phyloP scores from a whole-genome alignment of 2,113 vertebrate genomes.

The Myocastor coypus region DNA sequence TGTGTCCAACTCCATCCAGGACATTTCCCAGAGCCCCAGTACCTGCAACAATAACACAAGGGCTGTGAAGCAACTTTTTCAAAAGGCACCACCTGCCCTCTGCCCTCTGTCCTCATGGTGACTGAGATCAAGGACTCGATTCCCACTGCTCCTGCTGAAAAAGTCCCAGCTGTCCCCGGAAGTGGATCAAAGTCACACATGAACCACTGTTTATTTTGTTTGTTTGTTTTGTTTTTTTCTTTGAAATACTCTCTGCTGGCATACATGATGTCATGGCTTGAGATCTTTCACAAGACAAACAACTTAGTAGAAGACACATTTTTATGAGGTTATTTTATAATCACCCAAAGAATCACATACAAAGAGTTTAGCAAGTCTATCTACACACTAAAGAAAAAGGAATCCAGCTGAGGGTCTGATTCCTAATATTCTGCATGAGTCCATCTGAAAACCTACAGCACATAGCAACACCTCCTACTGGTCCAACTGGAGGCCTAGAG shows the following conservation, averaged over 20 bases:
- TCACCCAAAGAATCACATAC: too few relatives aligned
- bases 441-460: too few relatives aligned
- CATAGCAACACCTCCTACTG: too few relatives aligned
- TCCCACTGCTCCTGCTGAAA: not conserved
- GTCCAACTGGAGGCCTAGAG: too few relatives aligned
- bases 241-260: accelerated
- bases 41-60: not conserved
- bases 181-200: not conserved
- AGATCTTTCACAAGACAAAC: too few relatives aligned
- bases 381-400: too few relatives aligned
- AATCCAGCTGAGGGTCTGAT: too few relatives aligned
- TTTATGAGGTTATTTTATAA: too few relatives aligned
- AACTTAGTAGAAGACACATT: too few relatives aligned
- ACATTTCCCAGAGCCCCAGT: not conserved
- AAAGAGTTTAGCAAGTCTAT: too few relatives aligned
- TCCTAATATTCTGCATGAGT: too few relatives aligned
- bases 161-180: accelerated
- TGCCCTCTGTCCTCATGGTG: not conserved
- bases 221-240: not conserved
- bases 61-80: not conserved
- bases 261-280: too few relatives aligned
- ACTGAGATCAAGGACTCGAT: not conserved
- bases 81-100: not conserved
- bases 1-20: not conserved
- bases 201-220: not conserved